These are phyloP conservation scores for Lordiphosa andalusiaca DNA, from an alignment of 2,888 invertebrate genomes.

Conservation along the genomic window DNA sequence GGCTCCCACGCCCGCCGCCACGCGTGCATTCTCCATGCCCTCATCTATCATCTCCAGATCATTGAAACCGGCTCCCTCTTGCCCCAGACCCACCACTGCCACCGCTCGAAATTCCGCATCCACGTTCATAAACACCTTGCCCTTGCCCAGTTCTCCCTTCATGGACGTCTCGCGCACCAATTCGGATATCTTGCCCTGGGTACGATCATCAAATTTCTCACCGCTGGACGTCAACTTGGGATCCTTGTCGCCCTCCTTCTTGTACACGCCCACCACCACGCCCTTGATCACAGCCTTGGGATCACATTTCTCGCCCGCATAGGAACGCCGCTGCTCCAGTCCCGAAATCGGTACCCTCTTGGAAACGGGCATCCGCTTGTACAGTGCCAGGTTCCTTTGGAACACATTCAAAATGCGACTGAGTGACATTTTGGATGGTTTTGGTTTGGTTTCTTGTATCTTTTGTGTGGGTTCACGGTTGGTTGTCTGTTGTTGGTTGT, in stretches of 20 bases:
- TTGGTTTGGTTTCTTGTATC: not conserved
- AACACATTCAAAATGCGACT: slow-evolving; percentile 24
- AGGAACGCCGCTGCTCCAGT: not conserved
- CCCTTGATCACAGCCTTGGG: slow-evolving; percentile 77
- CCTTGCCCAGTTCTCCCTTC: slow-evolving; percentile 72
- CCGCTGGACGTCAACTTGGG: slow-evolving; percentile 81
- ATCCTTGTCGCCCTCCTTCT: slow-evolving; percentile 79
- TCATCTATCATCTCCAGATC: slow-evolving; percentile 86
- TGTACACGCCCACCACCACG: slow-evolving; percentile 82
- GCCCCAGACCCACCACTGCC: slow-evolving; percentile 86
- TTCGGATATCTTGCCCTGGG: slow-evolving; percentile 81
- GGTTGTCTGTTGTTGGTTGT: not conserved
- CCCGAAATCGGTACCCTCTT: not conserved
- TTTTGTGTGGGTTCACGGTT: not conserved
- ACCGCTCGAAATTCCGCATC: slow-evolving; percentile 83
- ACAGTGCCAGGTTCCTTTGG: slow-evolving; percentile 14
- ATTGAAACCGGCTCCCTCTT: slow-evolving; percentile 83
- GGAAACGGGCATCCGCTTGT: slow-evolving; percentile 9
- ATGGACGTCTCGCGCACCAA: slow-evolving; percentile 79
- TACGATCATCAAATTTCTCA: slow-evolving; percentile 81
- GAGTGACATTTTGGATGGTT: slow-evolving; percentile 27
- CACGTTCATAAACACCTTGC: slow-evolving; percentile 83
- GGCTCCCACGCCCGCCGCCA: slow-evolving; percentile 84
- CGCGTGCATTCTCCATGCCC: slow-evolving; percentile 85
- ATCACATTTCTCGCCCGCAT: slow-evolving; percentile 21